These are phyloP conservation scores for Mirza zaza DNA, from an alignment of 2,113 vertebrate species.

Conservation along the genomic window DNA sequence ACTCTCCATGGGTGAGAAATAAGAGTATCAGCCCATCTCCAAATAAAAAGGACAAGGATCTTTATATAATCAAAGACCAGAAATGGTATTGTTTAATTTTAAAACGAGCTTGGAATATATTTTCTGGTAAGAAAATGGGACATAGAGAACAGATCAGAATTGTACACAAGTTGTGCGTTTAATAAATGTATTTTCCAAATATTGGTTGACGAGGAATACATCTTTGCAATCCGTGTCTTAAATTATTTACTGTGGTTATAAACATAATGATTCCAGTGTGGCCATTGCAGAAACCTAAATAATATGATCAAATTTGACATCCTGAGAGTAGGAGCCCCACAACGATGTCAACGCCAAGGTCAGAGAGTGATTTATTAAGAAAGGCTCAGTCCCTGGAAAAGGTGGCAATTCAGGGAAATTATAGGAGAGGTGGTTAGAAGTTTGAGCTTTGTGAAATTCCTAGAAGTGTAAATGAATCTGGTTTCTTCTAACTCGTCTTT, in stretches of 20 bases:
- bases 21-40: not conserved
- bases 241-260: not conserved
- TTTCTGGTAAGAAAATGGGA: conserved; percentile 26
- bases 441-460: not conserved
- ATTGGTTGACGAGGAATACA: not conserved
- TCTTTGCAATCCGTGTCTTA: not conserved
- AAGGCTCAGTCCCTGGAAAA: not conserved
- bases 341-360: not conserved
- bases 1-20: not conserved
- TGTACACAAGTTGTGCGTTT: not conserved
- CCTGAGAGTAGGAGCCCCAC: not conserved
- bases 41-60: not conserved
- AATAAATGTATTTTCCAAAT: conserved; percentile 12
- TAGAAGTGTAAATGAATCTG: not conserved
- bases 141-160: not conserved
- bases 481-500: not conserved
- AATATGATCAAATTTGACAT: not conserved
- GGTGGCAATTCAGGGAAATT: not conserved
- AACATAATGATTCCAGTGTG: not conserved
- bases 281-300: not conserved
- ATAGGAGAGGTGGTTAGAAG: not conserved
- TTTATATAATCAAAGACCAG: not conserved
- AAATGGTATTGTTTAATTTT: conserved; percentile 28
- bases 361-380: not conserved
- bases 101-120: conserved; percentile 21